Evolutionary conservation across 2,797 vertebrate species (phyloP).

Genomic region (Heterohyrax brucei): DNA sequence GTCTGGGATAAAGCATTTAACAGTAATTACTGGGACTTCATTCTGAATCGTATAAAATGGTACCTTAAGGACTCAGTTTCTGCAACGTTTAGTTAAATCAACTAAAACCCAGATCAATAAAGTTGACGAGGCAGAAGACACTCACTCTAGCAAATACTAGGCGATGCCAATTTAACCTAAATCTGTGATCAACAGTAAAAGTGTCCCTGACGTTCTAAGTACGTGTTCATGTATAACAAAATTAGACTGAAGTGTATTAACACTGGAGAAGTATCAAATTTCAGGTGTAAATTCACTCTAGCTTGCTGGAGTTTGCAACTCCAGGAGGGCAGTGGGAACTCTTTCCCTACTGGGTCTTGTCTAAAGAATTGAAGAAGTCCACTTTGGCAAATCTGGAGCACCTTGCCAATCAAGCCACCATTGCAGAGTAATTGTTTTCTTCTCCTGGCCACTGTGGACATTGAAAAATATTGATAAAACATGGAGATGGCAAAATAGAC

Average conservation of each 20-base stretch:
- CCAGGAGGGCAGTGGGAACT: background rate
- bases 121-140: slow-evolving; percentile 77
- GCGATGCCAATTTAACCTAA: slow-evolving; percentile 81
- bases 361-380: background rate
- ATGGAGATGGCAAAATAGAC: background rate
- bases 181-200: slow-evolving; percentile 76
- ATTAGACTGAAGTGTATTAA: slow-evolving; percentile 70
- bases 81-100: slow-evolving; percentile 75
- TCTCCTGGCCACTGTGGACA: slow-evolving; percentile 13
- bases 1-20: background rate
- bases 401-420: background rate
- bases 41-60: slow-evolving; percentile 16
- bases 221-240: background rate
- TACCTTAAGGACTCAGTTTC: slow-evolving; percentile 64
- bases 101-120: slow-evolving; percentile 85
- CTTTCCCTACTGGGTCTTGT: too few relatives aligned
- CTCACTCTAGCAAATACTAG: slow-evolving; percentile 84
- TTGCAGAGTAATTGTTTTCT: slow-evolving; percentile 33
- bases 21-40: slow-evolving; percentile 45
- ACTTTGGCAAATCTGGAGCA: background rate
- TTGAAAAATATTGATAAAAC: slow-evolving; percentile 4
- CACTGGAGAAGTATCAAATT: slow-evolving; percentile 26
- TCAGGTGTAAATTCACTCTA: slow-evolving; percentile 57
- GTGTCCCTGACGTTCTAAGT: slow-evolving; percentile 12
- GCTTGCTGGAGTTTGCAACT: background rate